Evolutionary conservation across 2,888 invertebrate genomes (phyloP).

Genomic region (Caenorhabditis wallacei): DNA sequence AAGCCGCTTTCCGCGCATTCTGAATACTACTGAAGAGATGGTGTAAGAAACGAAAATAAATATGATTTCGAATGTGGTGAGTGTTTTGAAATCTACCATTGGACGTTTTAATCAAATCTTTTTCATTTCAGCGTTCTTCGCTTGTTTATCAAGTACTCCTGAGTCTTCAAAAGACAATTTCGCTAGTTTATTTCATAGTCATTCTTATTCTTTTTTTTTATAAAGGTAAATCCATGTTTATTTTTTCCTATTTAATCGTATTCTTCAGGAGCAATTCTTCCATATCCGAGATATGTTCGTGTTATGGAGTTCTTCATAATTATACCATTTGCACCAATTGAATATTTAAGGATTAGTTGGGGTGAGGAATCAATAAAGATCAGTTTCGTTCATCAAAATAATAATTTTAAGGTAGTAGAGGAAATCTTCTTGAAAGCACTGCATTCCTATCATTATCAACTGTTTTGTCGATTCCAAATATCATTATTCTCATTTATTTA

Average conservation of each 20-base stretch:
- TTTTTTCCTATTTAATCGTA: neutral
- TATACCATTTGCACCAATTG: conserved; percentile 74
- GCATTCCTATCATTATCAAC: conserved; percentile 64
- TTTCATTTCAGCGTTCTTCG: conserved; percentile 63
- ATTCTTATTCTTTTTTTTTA: conserved; percentile 63
- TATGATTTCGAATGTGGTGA: conserved; percentile 58
- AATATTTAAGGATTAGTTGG: conserved; percentile 76
- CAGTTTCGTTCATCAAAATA: neutral
- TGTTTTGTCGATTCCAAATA: conserved; percentile 52
- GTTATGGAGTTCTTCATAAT: conserved; percentile 75
- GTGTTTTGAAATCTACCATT: conserved; percentile 5
- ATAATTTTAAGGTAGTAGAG: conserved; percentile 57
- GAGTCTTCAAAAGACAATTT: conserved; percentile 57
- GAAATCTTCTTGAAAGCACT: conserved; percentile 69
- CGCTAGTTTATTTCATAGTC: conserved; percentile 58
- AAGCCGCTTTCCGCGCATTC: conserved; percentile 44
- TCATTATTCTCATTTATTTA: conserved; percentile 62
- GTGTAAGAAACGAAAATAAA: conserved; percentile 16
- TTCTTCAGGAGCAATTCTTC: conserved; percentile 67
- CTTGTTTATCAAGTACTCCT: conserved; percentile 68
- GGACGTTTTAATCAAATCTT: neutral
- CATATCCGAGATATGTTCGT: conserved; percentile 74
- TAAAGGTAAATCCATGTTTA: conserved; percentile 46
- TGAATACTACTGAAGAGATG: conserved; percentile 20
- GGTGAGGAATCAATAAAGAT: conserved; percentile 65